phyloP scores from a whole-genome alignment of 2,888 invertebrate genomes.

The Drosophila maculinotata region DNA sequence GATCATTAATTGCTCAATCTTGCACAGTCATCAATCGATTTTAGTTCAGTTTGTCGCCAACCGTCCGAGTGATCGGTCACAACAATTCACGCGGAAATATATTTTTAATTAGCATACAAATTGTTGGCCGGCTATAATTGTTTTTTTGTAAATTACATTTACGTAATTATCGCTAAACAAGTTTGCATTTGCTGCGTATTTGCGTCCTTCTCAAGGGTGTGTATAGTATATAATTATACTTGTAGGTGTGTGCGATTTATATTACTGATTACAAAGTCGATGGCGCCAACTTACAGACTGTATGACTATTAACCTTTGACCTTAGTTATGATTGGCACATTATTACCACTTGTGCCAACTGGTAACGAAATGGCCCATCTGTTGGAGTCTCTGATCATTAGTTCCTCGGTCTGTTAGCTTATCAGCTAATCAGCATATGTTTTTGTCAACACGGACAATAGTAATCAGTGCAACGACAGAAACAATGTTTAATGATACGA shows the following conservation, averaged over 20 bases:
- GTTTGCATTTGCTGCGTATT: conserved; percentile 33
- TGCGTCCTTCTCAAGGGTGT: conserved; percentile 22
- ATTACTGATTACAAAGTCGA: conserved; percentile 7
- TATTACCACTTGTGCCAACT: conserved; percentile 15
- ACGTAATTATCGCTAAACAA: conserved; percentile 38
- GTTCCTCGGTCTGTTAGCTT: not conserved
- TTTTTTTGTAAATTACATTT: conserved; percentile 46
- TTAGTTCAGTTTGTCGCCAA: conserved; percentile 54
- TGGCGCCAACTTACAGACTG: conserved; percentile 15
- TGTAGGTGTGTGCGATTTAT: conserved; percentile 1
- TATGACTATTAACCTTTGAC: conserved; percentile 20
- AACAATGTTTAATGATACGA: conserved; percentile 17
- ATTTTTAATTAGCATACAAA: conserved; percentile 15
- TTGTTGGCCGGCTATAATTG: conserved; percentile 26
- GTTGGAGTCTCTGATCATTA: not conserved
- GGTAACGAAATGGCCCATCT: not conserved
- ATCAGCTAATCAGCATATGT: conserved; percentile 44
- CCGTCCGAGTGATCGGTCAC: conserved; percentile 29
- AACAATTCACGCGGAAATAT: conserved; percentile 26
- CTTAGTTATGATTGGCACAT: no score
- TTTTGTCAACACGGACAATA: conserved; percentile 22
- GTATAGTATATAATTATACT: conserved; percentile 16
- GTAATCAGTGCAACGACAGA: conserved; percentile 23
- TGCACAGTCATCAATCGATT: conserved; percentile 23
- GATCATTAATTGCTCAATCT: conserved; percentile 29